Evolutionary conservation across 1,140 invertebrate species (phyloP), one percentile per base, ranked within the genome.

Genomic region (Dendroctonus valens): DNA sequence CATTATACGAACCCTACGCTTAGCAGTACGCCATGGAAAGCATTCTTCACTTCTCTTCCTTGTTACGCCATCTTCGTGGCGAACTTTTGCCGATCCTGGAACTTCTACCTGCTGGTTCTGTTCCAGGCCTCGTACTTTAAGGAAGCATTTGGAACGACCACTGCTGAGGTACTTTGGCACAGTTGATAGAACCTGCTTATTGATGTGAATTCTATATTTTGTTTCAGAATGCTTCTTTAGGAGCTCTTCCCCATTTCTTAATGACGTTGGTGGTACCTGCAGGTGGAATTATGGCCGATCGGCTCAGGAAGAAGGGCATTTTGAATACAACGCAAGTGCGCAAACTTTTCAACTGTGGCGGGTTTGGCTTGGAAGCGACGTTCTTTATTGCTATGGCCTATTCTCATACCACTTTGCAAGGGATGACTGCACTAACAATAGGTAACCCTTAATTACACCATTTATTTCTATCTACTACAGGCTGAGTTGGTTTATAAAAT

Each of bases 71-170:
- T 99, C 67, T 97, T 99, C 59, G 96, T 99, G 40, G 98, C 98
- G 5, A 99, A 99, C 78, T 99, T 99, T 78, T 99, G 97, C 77
- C 88, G 98, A 61, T 98, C 95, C n/a, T 99, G 97, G 97, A 99
- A 98, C 71, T 99, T 99, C 79, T 99, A 99, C 81, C 83, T 99
- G 11, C 85, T 99, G 12, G 94, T 99, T n/a, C 88, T 98, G 52
- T 97, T 95, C 69, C 97, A 99, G 78, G 90, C 96, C 3, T 91
- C 89, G 9, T 99, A 98, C 79, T 93, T 99, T 77, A 91, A 91
- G 71, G 90, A 96, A 75, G 90, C 92, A 50, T 97, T 99, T 73
- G 82, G 89, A 54, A 92, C 96, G 79, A 83, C 92, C 67, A 89
- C 97, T 59, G 89, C 91, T 68, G 90, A 97, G 85, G 96, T 97